Evolutionary conservation across 2,888 invertebrate species (phyloP).

Genomic region (Lasioglossum pauxillum): DNA sequence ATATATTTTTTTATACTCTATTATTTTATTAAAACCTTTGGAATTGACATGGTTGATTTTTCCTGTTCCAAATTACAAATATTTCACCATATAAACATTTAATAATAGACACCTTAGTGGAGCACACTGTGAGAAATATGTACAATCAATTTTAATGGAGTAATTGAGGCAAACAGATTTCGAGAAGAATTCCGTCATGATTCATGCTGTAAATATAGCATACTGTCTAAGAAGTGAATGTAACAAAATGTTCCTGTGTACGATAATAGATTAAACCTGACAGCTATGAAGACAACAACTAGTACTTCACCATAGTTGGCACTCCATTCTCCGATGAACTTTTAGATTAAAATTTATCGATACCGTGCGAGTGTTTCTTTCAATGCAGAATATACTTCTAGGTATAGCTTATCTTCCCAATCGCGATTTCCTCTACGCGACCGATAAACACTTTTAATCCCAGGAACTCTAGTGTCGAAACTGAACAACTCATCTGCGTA

Average conservation of each 20-base stretch:
- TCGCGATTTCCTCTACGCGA: not conserved
- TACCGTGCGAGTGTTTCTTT: not conserved
- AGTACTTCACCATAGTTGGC: not conserved
- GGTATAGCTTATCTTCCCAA: conserved; percentile 13
- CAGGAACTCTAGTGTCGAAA: not conserved
- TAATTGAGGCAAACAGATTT: not conserved
- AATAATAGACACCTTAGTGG: not conserved
- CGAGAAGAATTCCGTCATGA: not conserved
- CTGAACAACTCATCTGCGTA: not conserved
- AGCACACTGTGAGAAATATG: not conserved
- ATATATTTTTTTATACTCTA: too few relatives aligned
- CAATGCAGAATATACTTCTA: not conserved
- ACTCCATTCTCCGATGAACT: not conserved
- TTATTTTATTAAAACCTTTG: too few relatives aligned
- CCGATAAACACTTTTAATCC: not conserved
- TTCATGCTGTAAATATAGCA: not conserved
- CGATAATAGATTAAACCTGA: conserved; percentile 7
- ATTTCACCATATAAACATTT: not conserved
- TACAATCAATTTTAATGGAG: not conserved
- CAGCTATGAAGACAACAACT: not conserved
- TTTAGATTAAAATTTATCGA: conserved; percentile 13
- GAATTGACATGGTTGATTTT: too few relatives aligned
- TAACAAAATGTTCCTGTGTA: not conserved
- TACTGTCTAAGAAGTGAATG: not conserved
- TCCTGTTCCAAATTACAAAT: not conserved